Evolutionary conservation across 2,797 vertebrate species (phyloP).

Genomic region (Enteromius viviparus): DNA sequence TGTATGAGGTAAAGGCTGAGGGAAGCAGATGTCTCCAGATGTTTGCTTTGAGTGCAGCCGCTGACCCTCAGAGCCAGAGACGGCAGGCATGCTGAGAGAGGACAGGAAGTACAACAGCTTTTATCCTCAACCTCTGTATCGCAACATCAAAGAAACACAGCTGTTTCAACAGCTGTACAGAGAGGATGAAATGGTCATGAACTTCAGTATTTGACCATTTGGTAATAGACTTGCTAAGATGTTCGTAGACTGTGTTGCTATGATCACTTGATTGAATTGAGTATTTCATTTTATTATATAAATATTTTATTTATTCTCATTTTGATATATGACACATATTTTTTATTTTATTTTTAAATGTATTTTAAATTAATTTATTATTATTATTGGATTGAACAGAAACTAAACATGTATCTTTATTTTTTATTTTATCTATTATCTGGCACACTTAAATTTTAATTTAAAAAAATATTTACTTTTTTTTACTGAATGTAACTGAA

Average conservation of each 20-base stretch:
- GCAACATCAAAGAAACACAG: conserved; percentile 53
- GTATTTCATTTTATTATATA: neutral
- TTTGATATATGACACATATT: neutral
- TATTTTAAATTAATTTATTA: neutral
- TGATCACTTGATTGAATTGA: neutral
- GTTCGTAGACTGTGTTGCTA: neutral
- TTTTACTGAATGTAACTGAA: no score
- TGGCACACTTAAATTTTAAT: neutral
- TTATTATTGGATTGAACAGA: neutral
- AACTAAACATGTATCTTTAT: neutral
- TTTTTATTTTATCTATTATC: no score
- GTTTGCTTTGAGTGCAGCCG: conserved; percentile 43
- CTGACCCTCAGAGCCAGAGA: conserved; percentile 54
- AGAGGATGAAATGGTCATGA: conserved; percentile 46
- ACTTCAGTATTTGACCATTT: conserved; percentile 52
- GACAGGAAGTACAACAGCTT: conserved; percentile 55
- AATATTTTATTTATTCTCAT: neutral
- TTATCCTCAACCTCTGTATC: conserved; percentile 42
- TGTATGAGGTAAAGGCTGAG: conserved; percentile 28
- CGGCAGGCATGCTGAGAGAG: conserved; percentile 53
- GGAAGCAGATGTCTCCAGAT: conserved; percentile 48
- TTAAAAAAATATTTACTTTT: no score
- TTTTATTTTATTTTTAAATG: no score
- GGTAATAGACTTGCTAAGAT: neutral
- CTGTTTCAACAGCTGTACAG: conserved; percentile 65